Percentiles rank a stretch among this genome's conserved stretches.
Conservation (phyloP, 2,888 invertebrate genomes). For the Xylota sylvarum region DNA sequence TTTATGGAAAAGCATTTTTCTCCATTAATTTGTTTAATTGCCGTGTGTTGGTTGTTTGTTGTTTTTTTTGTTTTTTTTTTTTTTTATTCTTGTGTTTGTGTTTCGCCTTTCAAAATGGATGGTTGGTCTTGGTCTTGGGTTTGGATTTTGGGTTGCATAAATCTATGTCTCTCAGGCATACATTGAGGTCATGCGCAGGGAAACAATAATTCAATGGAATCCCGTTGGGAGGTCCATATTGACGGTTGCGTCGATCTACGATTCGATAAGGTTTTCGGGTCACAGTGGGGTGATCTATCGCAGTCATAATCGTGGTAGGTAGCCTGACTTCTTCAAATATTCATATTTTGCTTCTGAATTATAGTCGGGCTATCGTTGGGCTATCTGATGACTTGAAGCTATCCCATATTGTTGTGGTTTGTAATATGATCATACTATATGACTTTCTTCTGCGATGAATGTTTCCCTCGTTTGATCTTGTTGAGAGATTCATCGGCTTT, state of each 20-base stretch:
- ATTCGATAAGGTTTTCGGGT: constrained; percentile 17
- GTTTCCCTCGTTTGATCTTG: no score
- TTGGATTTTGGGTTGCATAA: constrained; percentile 9
- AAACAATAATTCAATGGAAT: constrained; percentile 18
- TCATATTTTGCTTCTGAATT: constrained; percentile 10
- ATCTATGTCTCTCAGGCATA: constrained; percentile 10
- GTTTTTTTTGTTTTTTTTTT: neutral
- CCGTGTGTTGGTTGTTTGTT: constrained; percentile 14
- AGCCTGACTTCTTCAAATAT: neutral
- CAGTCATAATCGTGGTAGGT: neutral
- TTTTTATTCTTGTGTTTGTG: constrained; percentile 6
- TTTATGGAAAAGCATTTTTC: constrained; percentile 58
- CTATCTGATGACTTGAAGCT: neutral
- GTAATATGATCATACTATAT: no score
- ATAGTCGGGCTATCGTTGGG: neutral
- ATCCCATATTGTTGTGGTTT: no score
- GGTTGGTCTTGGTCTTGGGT: neutral
- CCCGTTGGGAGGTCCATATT: constrained; percentile 10
- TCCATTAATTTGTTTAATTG: constrained; percentile 72
- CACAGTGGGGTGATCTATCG: constrained; percentile 2
- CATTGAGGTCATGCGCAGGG: constrained; percentile 39
- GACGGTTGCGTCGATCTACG: constrained; percentile 7
- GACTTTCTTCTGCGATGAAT: no score
- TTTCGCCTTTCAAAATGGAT: constrained; percentile 20
- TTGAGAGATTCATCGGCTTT: no score